Evolutionary conservation across 2,797 vertebrate species (phyloP).

Genomic region (Leuciscus waleckii): DNA sequence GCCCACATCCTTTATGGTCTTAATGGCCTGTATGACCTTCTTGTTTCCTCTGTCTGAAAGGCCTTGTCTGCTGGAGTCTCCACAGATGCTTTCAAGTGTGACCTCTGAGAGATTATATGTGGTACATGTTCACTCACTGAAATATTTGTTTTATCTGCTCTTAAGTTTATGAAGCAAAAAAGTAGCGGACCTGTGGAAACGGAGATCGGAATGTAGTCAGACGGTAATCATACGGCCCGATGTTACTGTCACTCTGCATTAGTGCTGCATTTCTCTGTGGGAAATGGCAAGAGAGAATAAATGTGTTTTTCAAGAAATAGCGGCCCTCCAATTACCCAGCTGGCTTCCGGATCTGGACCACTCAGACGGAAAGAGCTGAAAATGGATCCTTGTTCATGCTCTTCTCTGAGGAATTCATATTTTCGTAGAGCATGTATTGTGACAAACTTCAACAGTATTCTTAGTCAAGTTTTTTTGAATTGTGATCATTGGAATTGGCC

Average conservation of each 20-base stretch:
- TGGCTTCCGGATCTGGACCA: conserved; percentile 42
- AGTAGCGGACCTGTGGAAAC: conserved; percentile 71
- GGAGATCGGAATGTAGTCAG: conserved; percentile 57
- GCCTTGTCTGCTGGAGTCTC: conserved; percentile 63
- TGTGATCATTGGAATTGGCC: background rate
- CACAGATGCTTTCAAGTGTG: conserved; percentile 44
- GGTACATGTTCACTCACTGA: conserved; percentile 63
- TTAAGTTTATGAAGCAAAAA: conserved; percentile 55
- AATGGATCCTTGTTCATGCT: conserved; percentile 51
- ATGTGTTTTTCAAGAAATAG: conserved; percentile 47
- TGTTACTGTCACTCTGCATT: conserved; percentile 59
- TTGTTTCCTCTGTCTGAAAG: conserved; percentile 70
- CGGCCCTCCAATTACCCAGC: conserved; percentile 26
- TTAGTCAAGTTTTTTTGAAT: background rate
- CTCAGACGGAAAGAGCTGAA: conserved; percentile 36
- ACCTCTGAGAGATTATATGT: conserved; percentile 56
- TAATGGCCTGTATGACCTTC: conserved; percentile 66
- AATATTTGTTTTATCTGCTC: conserved; percentile 48
- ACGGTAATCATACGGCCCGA: conserved; percentile 64
- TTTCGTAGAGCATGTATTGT: conserved; percentile 29
- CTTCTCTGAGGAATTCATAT: conserved; percentile 32
- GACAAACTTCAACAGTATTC: background rate
- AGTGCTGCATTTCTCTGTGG: conserved; percentile 55
- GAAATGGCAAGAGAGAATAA: conserved; percentile 45
- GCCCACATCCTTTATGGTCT: conserved; percentile 66